A percentile compares a stretch with the other conserved stretches of the same genome.
Evolutionary conservation across 2,113 vertebrate genomes (phyloP).

Genomic region (Dicaeum eximium): DNA sequence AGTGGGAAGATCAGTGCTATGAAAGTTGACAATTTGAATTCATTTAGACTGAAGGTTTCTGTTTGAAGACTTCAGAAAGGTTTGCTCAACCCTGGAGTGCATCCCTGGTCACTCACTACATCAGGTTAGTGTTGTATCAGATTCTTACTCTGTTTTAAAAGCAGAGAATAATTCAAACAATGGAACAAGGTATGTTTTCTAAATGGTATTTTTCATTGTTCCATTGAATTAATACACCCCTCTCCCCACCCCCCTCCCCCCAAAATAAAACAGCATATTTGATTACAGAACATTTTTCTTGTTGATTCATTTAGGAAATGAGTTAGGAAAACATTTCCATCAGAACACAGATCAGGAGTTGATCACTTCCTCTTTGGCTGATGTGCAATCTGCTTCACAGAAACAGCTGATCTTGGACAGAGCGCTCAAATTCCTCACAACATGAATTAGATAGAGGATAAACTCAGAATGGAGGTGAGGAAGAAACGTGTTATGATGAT

Average conservation of each 20-base stretch:
- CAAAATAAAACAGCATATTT: background rate
- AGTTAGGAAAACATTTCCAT: background rate
- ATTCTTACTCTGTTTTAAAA: background rate
- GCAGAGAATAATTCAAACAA: background rate
- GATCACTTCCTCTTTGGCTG: background rate
- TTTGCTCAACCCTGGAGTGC: background rate
- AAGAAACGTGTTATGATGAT: background rate
- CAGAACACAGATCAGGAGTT: background rate
- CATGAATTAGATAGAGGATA: background rate
- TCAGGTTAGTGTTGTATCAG: background rate
- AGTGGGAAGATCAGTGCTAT: background rate
- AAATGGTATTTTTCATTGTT: background rate
- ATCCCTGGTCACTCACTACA: background rate
- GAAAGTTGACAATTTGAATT: background rate
- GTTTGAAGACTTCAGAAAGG: background rate
- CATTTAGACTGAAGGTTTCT: background rate
- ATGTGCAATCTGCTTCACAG: background rate
- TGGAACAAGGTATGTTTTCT: background rate
- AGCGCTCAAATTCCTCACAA: background rate
- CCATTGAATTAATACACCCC: background rate
- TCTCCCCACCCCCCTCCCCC: rapidly evolving
- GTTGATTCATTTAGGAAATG: background rate
- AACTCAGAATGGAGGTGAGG: background rate
- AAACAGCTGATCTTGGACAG: background rate
- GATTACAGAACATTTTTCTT: background rate